A percentile compares a stretch with the other conserved stretches of the same genome.
These are phyloP conservation scores for Bombus sibiricus DNA, from an alignment of 1,140 invertebrate genomes.

Conservation along the genomic window DNA sequence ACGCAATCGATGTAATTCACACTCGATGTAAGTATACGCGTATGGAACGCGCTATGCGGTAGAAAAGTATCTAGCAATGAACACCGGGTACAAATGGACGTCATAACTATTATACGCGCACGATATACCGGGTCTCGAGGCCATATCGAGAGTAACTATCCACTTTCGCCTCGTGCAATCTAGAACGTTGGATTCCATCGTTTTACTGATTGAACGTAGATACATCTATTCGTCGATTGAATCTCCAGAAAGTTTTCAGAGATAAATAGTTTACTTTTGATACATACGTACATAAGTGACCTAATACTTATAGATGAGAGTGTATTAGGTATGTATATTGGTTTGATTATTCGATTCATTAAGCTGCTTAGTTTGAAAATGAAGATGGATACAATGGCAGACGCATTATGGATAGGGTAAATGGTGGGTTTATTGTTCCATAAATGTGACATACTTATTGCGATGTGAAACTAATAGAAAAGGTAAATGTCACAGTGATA, in stretches of 20 bases:
- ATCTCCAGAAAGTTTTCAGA: neutral
- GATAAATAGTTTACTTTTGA: neutral
- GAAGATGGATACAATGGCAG: neutral
- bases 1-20: constrained; percentile 38
- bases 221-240: neutral
- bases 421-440: neutral
- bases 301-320: too few relatives aligned
- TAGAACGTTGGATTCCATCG: constrained; percentile 1
- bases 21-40: constrained; percentile 6
- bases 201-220: neutral
- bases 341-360: neutral
- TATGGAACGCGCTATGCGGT: constrained; percentile 3
- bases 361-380: neutral
- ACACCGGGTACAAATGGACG: constrained; percentile 41
- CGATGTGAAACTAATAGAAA: neutral
- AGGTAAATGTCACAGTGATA: too few relatives aligned
- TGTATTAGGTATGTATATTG: neutral
- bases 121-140: constrained; percentile 47
- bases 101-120: constrained; percentile 53
- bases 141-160: constrained; percentile 41
- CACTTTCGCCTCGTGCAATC: constrained; percentile 29
- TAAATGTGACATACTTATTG: neutral
- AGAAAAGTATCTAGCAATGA: constrained; percentile 38
- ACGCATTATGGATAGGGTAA: neutral
- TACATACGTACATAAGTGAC: too few relatives aligned